Evolutionary conservation across 1,140 invertebrate species (phyloP).

Genomic region (Colletes gigas): DNA sequence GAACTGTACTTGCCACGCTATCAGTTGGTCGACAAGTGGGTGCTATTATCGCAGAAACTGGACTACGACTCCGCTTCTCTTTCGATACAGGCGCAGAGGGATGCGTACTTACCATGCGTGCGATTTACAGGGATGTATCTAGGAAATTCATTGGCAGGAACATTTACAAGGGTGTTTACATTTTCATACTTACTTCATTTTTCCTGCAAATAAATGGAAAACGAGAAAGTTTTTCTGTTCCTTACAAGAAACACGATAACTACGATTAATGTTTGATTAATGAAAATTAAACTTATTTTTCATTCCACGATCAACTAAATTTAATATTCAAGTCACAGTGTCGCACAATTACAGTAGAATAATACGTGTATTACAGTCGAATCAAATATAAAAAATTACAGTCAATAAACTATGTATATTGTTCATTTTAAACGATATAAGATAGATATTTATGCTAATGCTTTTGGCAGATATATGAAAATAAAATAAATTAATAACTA

Average conservation of each 20-base stretch:
- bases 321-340: no score
- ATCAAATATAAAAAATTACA: neutral
- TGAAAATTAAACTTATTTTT: no score
- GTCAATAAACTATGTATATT: no score
- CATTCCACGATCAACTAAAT: no score
- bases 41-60: conserved; percentile 55
- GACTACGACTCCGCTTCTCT: conserved; percentile 28
- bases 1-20: conserved; percentile 25
- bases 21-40: conserved; percentile 53
- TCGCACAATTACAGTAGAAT: no score
- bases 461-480: neutral
- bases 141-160: conserved; percentile 7
- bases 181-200: neutral
- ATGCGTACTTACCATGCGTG: conserved; percentile 47
- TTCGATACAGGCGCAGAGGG: conserved; percentile 48
- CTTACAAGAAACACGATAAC: neutral
- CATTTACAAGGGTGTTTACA: neutral
- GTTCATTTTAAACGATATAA: no score
- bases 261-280: neutral
- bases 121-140: conserved; percentile 51
- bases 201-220: neutral
- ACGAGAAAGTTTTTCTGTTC: neutral
- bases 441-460: neutral
- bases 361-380: neutral
- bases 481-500: neutral